A percentile compares a stretch with the other conserved stretches of the same genome.
These are phyloP conservation scores for Passer montanus DNA, from an alignment of 2,113 vertebrate species.

Conservation along the genomic window DNA sequence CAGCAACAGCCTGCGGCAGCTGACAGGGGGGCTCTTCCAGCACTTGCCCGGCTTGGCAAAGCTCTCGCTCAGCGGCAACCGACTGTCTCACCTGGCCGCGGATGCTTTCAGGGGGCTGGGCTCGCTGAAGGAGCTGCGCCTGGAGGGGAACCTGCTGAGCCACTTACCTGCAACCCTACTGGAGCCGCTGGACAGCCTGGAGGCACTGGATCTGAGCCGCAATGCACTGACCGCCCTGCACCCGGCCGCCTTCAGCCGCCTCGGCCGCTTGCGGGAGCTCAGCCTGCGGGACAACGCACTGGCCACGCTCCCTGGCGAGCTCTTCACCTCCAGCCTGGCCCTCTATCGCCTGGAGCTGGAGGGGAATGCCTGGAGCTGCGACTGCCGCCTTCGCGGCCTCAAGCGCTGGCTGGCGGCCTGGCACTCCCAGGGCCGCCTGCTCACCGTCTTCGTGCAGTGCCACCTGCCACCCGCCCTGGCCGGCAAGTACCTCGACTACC, in stretches of 20 bases:
- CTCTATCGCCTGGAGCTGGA: constrained; percentile 89
- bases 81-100: constrained; percentile 78
- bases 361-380: constrained; percentile 93
- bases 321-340: constrained; percentile 80
- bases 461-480: constrained; percentile 79
- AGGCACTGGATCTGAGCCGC: constrained; percentile 87
- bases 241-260: constrained; percentile 75
- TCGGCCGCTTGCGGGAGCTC: constrained; percentile 81
- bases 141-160: constrained; percentile 86
- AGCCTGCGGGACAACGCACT: constrained; percentile 88
- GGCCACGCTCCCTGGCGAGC: constrained; percentile 80
- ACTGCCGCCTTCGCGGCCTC: constrained; percentile 85
- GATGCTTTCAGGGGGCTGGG: constrained; percentile 83
- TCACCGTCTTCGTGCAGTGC: constrained; percentile 89
- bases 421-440: constrained; percentile 85
- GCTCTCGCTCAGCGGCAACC: constrained; percentile 87
- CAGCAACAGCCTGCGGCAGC: constrained; percentile 84
- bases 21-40: constrained; percentile 83
- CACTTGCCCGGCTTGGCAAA: constrained; percentile 83
- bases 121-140: constrained; percentile 82
- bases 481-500: constrained; percentile 89
- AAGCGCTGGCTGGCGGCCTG: constrained; percentile 86
- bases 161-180: constrained; percentile 82
- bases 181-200: constrained; percentile 83
- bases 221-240: constrained; percentile 82